Percentiles rank a stretch among this genome's conserved stretches.
Conservation (phyloP, 2,113 vertebrate species). For the Lethenteron camtschaticum region DNA sequence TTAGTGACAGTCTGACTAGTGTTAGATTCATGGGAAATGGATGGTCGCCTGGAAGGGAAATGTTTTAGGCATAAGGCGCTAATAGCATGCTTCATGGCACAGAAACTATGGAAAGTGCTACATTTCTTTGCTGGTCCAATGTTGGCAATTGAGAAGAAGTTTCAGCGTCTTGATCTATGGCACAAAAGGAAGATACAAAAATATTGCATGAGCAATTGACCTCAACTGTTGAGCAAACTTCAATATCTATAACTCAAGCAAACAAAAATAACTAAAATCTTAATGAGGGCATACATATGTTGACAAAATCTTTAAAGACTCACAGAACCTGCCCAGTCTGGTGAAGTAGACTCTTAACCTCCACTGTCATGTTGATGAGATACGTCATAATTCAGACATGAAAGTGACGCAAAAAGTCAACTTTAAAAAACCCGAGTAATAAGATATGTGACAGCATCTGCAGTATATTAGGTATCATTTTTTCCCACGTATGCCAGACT, state of each 20-base stretch:
- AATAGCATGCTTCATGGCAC: constrained; percentile 77
- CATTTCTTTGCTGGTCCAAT: constrained; percentile 28
- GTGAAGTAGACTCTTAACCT: too few species aligned
- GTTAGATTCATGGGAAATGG: constrained; percentile 27
- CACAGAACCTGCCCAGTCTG: too few species aligned
- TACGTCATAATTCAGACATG: too few species aligned
- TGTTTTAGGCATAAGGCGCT: constrained; percentile 57
- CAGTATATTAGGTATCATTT: too few species aligned
- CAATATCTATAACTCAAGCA: not conserved
- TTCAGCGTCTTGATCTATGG: not conserved
- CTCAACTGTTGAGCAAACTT: not conserved
- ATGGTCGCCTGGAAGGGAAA: constrained; percentile 22
- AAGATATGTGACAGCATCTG: too few species aligned
- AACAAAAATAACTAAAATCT: not conserved
- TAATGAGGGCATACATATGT: not conserved
- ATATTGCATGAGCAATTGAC: not conserved
- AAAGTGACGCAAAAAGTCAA: too few species aligned
- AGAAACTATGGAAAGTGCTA: constrained; percentile 62
- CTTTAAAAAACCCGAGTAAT: too few species aligned
- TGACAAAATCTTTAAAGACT: not conserved
- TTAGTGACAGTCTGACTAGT: constrained; percentile 9
- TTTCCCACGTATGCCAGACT: too few species aligned
- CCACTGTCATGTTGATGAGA: too few species aligned
- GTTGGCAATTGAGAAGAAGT: constrained; percentile 8
- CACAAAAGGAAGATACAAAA: not conserved